Base-by-base conservation (phyloP, 2,113 vertebrate genomes). In the Smithornis capensis region DNA sequence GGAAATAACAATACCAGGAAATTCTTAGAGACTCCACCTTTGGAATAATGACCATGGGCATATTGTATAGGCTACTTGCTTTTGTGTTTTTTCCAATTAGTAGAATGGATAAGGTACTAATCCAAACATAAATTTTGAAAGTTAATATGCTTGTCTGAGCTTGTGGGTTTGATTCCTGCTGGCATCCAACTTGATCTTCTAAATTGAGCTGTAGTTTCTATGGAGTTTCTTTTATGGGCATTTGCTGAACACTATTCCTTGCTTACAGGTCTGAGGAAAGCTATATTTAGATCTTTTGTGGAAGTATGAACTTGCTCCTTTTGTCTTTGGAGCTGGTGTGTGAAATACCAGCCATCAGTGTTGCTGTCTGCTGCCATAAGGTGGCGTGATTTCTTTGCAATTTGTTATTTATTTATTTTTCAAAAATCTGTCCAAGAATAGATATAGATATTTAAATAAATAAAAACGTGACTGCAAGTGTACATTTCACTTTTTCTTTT, bases 1-100 rank as follows among this genome's bases (percentile, higher is more conserved):
- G 79, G 82, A 95, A 90, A 91, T 87, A 95, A 97, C 93, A 97
- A 97, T 96, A 90, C 63, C 94, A 95, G 94, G 96, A 96, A 96
- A 96, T 93, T 96, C 95, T 91, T 88, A 55, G 94, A 83, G 95
- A 83, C 93, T 96, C 95, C 96, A 95, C 96, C 95, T 96, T 95
- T 86, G 87, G 63, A 88, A 87, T 94, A 94, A 92, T 77, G 90
- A 80, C 92, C 27, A 8, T 74, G 74, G 85, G 53, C 0, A 4
- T 57, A 87, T 53, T 95, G 73, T 62, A 85, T 45, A 83, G 69
- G 62, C 67, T 65, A 9, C 59, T 91, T 7, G 69, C n/a, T 90
- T 76, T 94, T 95, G 45, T 91, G 24, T 88, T 87, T 37, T 50
- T 76, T 73, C 29, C 53, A 73, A 35, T 91, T 68, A 69, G 75